These are phyloP conservation scores for Zingel zingel DNA, from an alignment of 2,113 vertebrate genomes.

Conservation along the genomic window DNA sequence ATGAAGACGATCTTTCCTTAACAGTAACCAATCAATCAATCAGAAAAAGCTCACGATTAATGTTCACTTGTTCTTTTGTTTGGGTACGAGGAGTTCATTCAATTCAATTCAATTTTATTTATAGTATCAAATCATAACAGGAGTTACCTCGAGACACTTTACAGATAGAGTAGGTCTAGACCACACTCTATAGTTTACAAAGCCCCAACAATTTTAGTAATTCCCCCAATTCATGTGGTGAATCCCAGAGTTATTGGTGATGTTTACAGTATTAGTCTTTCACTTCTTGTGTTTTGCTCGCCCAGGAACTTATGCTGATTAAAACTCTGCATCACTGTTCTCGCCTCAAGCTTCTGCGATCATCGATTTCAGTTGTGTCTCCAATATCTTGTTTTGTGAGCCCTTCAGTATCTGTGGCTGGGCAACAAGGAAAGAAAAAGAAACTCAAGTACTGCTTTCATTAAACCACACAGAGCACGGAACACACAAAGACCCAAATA, in stretches of 20 bases:
- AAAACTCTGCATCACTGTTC: constrained; percentile 12
- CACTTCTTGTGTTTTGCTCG: background rate
- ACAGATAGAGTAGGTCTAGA: no score
- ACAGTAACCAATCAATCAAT: background rate
- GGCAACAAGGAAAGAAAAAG: background rate
- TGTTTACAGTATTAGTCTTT: background rate
- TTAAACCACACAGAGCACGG: constrained; percentile 28
- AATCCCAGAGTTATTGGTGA: background rate
- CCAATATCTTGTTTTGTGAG: constrained; percentile 1
- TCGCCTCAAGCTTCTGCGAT: background rate
- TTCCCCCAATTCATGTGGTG: background rate
- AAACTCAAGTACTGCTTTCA: constrained; percentile 19
- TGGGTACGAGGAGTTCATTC: no score
- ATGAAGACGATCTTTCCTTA: background rate
- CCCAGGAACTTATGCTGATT: background rate
- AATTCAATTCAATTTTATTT: no score
- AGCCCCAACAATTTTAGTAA: no score
- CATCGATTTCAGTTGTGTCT: constrained; percentile 10
- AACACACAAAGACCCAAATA: constrained; percentile 55
- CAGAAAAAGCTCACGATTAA: background rate
- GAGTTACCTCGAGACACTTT: no score
- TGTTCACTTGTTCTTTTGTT: background rate
- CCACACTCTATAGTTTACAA: no score
- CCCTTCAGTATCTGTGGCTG: background rate
- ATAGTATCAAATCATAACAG: no score